Conservation (phyloP, 2,888 invertebrate species). For the Acronicta alni region DNA sequence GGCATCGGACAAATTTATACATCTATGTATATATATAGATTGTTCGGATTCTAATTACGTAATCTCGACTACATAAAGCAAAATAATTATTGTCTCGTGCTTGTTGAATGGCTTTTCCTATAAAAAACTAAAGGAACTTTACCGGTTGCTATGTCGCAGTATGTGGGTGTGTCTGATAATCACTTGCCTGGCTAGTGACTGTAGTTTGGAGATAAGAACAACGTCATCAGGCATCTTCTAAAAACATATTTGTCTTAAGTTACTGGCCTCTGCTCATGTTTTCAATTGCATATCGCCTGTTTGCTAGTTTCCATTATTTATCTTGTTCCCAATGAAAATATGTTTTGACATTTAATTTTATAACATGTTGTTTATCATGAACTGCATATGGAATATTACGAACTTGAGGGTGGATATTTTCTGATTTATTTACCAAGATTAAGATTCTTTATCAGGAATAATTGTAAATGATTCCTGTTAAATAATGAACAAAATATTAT, state of each 20-base stretch:
- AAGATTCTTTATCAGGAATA: too few relatives aligned
- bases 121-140: slow-evolving; percentile 29
- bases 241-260: slow-evolving; percentile 85
- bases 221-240: slow-evolving; percentile 75
- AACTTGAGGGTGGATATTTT: slow-evolving; percentile 33
- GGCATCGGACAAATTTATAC: not conserved
- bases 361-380: slow-evolving; percentile 74
- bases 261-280: slow-evolving; percentile 78
- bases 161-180: slow-evolving; percentile 86
- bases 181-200: slow-evolving; percentile 68
- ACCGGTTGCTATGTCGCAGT: slow-evolving; percentile 76
- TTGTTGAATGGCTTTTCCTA: slow-evolving; percentile 36
- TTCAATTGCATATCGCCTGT: slow-evolving; percentile 76
- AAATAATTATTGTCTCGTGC: slow-evolving; percentile 15
- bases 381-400: slow-evolving; percentile 53
- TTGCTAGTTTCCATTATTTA: slow-evolving; percentile 84
- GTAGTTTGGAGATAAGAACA: slow-evolving; percentile 69
- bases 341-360: slow-evolving; percentile 77
- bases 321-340: slow-evolving; percentile 86
- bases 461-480: too few relatives aligned
- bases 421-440: slow-evolving; percentile 6
- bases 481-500: too few relatives aligned
- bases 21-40: not conserved
- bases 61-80: slow-evolving; percentile 13
- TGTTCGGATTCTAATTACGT: slow-evolving; percentile 5